Evolutionary conservation across 2,113 vertebrate species (phyloP), one percentile per base, ranked within the genome.

Genomic region (Agapornis roseicollis): DNA sequence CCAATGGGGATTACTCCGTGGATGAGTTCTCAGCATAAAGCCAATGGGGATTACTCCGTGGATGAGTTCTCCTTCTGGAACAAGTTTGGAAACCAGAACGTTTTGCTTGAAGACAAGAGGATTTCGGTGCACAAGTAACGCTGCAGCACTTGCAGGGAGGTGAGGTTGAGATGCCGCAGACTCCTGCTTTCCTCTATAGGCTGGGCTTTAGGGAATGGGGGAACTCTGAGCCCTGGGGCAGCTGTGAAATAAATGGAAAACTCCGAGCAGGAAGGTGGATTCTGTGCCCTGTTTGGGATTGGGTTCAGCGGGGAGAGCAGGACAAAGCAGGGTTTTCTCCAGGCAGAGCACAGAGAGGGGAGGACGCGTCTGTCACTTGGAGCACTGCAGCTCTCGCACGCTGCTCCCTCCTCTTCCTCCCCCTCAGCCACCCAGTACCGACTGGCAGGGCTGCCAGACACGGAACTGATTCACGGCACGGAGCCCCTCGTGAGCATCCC

Each of bases 361-460:
- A 55, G 33, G 20, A 2, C 7, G 50, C 37, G 78, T 18, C 8
- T 35, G 11, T 42, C 68, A 10, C 35, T 72, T 31, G 3, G 13
- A 25, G 22, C 15, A 77, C 76, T 58, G 79, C 5, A 70, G 61
- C 87, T 72, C 91, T 63, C 2, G 29, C 6, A 7, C 39, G 1
- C 12, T 0, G 28, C 29, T 11, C 41, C 1, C 64, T 89, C 79
- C 90, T 94, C 86, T 58, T 78, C 92, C 93, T 95, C 94, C 94
- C 70, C 77, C 95, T 92, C 95, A 85, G 87, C 49, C 71, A 17
- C 41, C 28, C 83, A 6, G 42, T 0, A 4, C 15, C 3, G 14
- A 22, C 2, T 42, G 65, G 20, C 8, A 70, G 47, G 52, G 4
- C 77, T n/a, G 55, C 53, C 88, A 93, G 85, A 55, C 63, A 33